phyloP scores from a whole-genome alignment of 1,140 invertebrate species.

The Tribolium castaneum region DNA sequence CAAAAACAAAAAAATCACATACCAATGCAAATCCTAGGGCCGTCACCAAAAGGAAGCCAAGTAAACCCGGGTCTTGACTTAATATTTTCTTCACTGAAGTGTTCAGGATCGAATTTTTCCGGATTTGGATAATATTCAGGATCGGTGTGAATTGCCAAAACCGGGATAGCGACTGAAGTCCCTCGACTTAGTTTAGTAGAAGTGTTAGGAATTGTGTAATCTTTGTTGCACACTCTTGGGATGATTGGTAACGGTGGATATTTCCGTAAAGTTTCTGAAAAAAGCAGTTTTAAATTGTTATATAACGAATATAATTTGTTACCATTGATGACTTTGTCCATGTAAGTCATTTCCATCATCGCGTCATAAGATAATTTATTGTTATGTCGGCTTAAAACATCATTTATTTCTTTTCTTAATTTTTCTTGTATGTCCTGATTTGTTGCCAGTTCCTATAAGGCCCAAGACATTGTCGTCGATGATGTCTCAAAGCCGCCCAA shows the following conservation, averaged over 20 bases:
- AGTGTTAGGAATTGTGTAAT: constrained; percentile 61
- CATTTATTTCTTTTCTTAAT: constrained; percentile 43
- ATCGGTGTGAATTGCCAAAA: constrained; percentile 72
- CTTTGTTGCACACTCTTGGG: constrained; percentile 67
- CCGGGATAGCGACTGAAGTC: constrained; percentile 69
- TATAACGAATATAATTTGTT: constrained; percentile 34
- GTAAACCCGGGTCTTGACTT: constrained; percentile 58
- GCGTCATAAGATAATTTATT: constrained; percentile 44
- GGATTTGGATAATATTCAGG: constrained; percentile 74
- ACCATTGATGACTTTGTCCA: constrained; percentile 46
- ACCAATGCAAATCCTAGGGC: constrained; percentile 70
- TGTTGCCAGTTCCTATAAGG: constrained; percentile 66
- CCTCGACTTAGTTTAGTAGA: constrained; percentile 66
- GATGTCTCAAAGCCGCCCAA: constrained; percentile 69
- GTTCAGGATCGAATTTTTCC: constrained; percentile 74
- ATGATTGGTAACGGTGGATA: constrained; percentile 66
- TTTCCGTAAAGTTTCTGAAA: constrained; percentile 69
- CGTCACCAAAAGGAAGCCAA: constrained; percentile 70
- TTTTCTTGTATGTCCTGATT: constrained; percentile 50
- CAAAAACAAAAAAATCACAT: constrained; percentile 45
- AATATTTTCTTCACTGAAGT: constrained; percentile 67
- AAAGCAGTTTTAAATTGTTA: not conserved
- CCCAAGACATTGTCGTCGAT: constrained; percentile 65
- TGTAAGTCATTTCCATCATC: constrained; percentile 46
- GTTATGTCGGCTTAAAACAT: constrained; percentile 37